These are phyloP conservation scores for Piaya cayana DNA, from an alignment of 2,113 vertebrate species.

Conservation along the genomic window DNA sequence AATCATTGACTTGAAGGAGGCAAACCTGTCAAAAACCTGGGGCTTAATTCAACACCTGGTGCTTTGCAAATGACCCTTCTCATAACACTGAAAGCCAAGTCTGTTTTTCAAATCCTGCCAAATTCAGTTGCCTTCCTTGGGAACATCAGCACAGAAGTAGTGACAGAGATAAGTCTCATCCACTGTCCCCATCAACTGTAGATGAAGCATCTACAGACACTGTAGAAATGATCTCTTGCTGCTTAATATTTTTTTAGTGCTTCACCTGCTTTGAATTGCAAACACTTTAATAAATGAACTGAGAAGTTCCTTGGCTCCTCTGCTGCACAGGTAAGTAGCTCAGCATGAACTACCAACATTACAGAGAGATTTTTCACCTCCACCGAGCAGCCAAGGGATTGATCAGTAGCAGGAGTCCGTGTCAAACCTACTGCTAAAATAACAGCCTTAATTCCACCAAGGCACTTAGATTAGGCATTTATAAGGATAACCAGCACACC, in stretches of 20 bases:
- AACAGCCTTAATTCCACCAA: neutral
- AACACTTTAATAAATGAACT: neutral
- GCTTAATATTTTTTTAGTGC: neutral
- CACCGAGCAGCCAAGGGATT: accelerated
- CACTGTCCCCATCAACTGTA: neutral
- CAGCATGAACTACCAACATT: neutral
- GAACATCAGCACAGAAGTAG: neutral
- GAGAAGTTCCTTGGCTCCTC: neutral
- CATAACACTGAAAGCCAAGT: neutral
- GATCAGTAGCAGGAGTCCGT: neutral
- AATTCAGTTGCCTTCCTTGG: neutral
- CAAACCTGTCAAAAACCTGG: accelerated
- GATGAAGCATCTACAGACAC: neutral
- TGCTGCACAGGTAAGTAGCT: neutral
- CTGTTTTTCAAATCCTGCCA: neutral
- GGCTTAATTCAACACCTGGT: neutral
- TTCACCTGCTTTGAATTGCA: neutral
- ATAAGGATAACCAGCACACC: neutral
- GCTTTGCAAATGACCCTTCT: neutral
- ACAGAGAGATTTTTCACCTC: neutral
- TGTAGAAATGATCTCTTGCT: neutral
- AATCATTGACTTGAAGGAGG: neutral
- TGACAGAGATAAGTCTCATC: neutral
- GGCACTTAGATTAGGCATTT: neutral
- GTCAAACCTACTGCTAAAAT: neutral